A percentile compares a stretch with the other conserved stretches of the same genome.
Evolutionary conservation across 2,888 invertebrate species (phyloP).

Genomic region (Drosophila quinaria): DNA sequence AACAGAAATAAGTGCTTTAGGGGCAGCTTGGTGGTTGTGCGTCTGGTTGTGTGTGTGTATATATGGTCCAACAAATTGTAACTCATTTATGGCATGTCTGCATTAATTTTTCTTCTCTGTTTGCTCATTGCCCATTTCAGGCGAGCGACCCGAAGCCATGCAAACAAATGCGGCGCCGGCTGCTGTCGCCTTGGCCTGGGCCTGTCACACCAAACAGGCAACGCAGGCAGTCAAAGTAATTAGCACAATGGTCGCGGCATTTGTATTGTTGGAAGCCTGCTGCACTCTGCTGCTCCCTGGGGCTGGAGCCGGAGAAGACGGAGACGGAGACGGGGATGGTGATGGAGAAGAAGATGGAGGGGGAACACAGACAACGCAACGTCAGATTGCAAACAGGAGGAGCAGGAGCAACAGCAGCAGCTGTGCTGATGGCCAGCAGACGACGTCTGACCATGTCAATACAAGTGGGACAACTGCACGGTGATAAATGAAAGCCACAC

Average conservation of each 20-base stretch:
- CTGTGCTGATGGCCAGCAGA: slow-evolving; percentile 22
- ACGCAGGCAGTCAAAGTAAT: slow-evolving; percentile 81
- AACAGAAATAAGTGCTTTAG: slow-evolving; percentile 46
- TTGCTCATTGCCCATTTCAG: slow-evolving; percentile 86
- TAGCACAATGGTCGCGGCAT: slow-evolving; percentile 81
- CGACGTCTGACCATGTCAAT: slow-evolving; percentile 66
- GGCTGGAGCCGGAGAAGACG: slow-evolving; percentile 13
- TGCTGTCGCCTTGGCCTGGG: slow-evolving; percentile 75
- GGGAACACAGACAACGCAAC: slow-evolving; percentile 34
- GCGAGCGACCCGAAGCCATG: slow-evolving; percentile 92
- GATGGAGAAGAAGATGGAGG: slow-evolving; percentile 22
- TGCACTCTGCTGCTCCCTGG: slow-evolving; percentile 61
- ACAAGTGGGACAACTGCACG: slow-evolving; percentile 66
- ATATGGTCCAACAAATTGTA: slow-evolving; percentile 68
- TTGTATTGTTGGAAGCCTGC: slow-evolving; percentile 80
- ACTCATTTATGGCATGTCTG: slow-evolving; percentile 71
- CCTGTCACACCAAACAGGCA: slow-evolving; percentile 76
- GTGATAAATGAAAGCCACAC: slow-evolving; percentile 76
- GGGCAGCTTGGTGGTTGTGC: slow-evolving; percentile 11
- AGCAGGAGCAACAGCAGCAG: slow-evolving; percentile 10
- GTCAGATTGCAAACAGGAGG: slow-evolving; percentile 39
- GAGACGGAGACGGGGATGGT: slow-evolving; percentile 13
- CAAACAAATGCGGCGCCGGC: slow-evolving; percentile 89
- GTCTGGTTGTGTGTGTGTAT: slow-evolving; percentile 5
- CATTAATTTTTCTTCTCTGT: slow-evolving; percentile 57